These are phyloP conservation scores for Drosophila nannoptera DNA, from an alignment of 1,140 invertebrate genomes.

Conservation along the genomic window DNA sequence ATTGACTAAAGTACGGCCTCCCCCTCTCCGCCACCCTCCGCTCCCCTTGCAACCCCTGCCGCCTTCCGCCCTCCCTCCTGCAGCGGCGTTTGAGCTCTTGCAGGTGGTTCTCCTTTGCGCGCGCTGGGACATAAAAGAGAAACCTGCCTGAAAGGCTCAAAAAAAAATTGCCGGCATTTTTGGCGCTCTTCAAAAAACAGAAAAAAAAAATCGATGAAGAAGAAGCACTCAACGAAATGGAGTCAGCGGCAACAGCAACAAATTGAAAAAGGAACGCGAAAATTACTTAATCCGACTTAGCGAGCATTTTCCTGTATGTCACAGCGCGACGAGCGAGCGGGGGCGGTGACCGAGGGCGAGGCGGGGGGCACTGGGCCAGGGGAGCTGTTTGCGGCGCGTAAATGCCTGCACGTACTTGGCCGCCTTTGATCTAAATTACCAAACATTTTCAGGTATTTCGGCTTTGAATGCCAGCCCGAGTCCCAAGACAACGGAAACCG, in stretches of 20 bases:
- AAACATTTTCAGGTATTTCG: constrained; percentile 75
- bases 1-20: constrained; percentile 6
- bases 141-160: constrained; percentile 13
- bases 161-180: constrained; percentile 2
- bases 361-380: background rate
- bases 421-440: constrained; percentile 75
- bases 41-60: too few relatives aligned
- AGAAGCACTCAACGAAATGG: constrained; percentile 12
- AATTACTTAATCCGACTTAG: constrained; percentile 76
- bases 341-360: background rate
- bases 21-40: background rate
- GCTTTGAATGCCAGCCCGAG: constrained; percentile 67
- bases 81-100: too few relatives aligned
- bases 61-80: too few relatives aligned
- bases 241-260: constrained; percentile 29
- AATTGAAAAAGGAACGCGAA: constrained; percentile 72
- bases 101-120: background rate
- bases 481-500: constrained; percentile 56
- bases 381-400: constrained; percentile 12
- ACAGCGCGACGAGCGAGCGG: constrained; percentile 9
- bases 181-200: constrained; percentile 2
- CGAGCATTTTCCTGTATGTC: constrained; percentile 56
- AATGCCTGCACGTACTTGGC: constrained; percentile 66
- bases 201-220: background rate
- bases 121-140: constrained; percentile 21